phyloP scores from a whole-genome alignment of 2,113 vertebrate species.

The Vimba vimba region DNA sequence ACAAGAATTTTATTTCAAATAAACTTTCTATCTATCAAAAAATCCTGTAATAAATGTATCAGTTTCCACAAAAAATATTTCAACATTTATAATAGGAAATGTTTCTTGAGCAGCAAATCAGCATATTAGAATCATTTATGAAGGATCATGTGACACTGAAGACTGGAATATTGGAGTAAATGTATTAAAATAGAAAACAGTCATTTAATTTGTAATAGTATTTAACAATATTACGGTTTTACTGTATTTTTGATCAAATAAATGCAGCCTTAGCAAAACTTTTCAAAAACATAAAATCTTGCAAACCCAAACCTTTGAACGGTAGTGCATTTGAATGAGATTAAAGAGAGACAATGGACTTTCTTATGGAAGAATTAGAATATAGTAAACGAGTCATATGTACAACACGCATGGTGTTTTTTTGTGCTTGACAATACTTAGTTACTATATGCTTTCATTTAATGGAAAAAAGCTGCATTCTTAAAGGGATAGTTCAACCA shows the following conservation, averaged over 20 bases:
- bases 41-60: too few relatives aligned
- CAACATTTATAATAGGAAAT: too few relatives aligned
- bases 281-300: neutral
- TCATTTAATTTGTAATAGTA: neutral
- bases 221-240: neutral
- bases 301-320: neutral
- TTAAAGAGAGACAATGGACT: neutral
- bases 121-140: too few relatives aligned
- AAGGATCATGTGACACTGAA: too few relatives aligned
- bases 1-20: neutral
- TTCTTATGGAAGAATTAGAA: neutral
- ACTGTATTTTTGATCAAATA: neutral
- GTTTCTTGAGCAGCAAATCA: too few relatives aligned
- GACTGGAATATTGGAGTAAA: too few relatives aligned
- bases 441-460: neutral
- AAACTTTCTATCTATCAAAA: neutral
- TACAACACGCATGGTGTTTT: neutral
- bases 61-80: too few relatives aligned
- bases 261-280: too few relatives aligned
- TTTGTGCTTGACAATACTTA: neutral
- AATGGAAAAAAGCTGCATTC: neutral
- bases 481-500: neutral
- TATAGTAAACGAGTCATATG: neutral
- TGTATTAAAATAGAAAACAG: too few relatives aligned
- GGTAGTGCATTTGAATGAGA: neutral